Percentiles rank a stretch among this genome's conserved stretches.
Conservation (phyloP, 1,140 invertebrate genomes). For the Drosophila busckii region DNA sequence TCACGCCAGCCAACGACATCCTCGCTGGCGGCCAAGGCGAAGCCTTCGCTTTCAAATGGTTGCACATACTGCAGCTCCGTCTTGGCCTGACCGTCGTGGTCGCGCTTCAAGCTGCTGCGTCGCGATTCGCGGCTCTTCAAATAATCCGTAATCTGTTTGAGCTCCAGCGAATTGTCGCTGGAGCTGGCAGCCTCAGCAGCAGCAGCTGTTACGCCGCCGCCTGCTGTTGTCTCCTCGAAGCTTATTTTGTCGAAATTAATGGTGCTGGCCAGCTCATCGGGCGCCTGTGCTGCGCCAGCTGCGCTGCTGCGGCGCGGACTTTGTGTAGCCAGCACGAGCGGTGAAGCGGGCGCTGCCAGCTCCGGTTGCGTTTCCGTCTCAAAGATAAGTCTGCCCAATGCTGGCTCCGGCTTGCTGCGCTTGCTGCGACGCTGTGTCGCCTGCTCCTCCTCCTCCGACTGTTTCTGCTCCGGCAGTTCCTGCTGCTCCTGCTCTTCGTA, state of each 20-base stretch:
- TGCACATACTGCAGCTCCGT: conserved; percentile 61
- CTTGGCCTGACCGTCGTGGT: conserved; percentile 29
- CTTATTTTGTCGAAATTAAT: conserved; percentile 75
- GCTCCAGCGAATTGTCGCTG: conserved; percentile 37
- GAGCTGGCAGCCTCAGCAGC: background rate
- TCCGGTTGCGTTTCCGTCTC: conserved; percentile 15
- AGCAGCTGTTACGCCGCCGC: no score
- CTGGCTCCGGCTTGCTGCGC: conserved; percentile 6
- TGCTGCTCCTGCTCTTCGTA: conserved; percentile 4
- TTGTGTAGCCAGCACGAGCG: conserved; percentile 43
- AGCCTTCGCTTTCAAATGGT: conserved; percentile 71
- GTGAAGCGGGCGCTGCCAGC: background rate
- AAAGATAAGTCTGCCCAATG: conserved; percentile 28
- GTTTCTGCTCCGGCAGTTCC: background rate
- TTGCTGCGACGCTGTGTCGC: background rate
- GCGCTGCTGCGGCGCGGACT: conserved; percentile 26
- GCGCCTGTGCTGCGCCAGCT: background rate
- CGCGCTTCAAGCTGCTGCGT: conserved; percentile 58
- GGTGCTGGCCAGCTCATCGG: conserved; percentile 24
- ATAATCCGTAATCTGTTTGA: conserved; percentile 70
- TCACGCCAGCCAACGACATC: conserved; percentile 72
- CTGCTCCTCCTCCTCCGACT: background rate
- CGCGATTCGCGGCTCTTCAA: conserved; percentile 60
- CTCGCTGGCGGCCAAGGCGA: conserved; percentile 40
- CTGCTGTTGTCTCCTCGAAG: conserved; percentile 57